Base-by-base conservation (phyloP, 1,140 invertebrate genomes). In the Anadara kagoshimensis region DNA sequence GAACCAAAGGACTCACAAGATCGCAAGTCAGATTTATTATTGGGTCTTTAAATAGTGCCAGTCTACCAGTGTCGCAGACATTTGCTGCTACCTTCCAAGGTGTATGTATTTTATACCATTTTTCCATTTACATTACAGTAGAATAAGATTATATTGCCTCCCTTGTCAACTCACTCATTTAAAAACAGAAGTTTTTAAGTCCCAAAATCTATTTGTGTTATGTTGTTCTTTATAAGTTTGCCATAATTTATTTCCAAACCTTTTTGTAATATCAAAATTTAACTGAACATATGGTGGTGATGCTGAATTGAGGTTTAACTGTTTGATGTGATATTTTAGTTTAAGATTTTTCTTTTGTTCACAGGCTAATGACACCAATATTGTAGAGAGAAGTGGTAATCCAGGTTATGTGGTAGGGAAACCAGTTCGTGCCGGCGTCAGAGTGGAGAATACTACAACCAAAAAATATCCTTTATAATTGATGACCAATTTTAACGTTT, bases 361-460 rank as follows among this genome's bases (percentile, higher is more conserved):
- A 29, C 24, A 68, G 58, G 58, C 58, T 14, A 71, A 63, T 47
- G 67, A 76, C 47, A 62, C 61, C 4, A 71, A 69, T 64, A 16
- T 57, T 14, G 29, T 62, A 1, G 78, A 80, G 58, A 80, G n/a
- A 51, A 94, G 93, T 86, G 94, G 93, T 59, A 93, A 93, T 87
- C 93, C 93, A 18, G 93, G 93, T 5, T 94, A 94, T 80, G 78
- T 91, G 12, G 62, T 89, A 11, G 92, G 91, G 8, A 92, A 92
- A 79, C 93, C 93, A 3, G 89, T 94, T n/a, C 86, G 94, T 65
- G 88, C 90, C 64, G 92, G 91, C 20, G 78, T 66, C 5, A 58
- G 80, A 26, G 73, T 67, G 29, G 49, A 61, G 12, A 82, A 82
- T 84, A 44, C 53, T 29, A 72, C 75, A 51, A 56, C 24, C 56